Conservation (phyloP, 2,797 vertebrate species). For the Ctenopoma kingsleyae region DNA sequence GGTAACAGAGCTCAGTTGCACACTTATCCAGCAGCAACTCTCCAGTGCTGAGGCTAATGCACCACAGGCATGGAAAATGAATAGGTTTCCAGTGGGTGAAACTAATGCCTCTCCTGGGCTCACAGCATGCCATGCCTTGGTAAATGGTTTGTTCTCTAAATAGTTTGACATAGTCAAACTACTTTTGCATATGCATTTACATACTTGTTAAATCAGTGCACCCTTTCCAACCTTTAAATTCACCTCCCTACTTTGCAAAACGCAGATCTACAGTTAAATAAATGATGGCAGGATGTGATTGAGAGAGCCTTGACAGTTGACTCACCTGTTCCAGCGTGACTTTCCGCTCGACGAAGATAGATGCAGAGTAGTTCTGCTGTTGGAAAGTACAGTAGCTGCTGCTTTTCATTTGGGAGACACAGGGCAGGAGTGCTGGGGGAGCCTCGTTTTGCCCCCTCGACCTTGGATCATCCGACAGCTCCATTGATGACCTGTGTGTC, state of each 20-base stretch:
- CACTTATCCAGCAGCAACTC: slow-evolving; percentile 27
- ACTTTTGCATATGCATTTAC: no score
- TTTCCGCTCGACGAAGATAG: slow-evolving; percentile 87
- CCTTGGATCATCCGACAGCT: slow-evolving; percentile 89
- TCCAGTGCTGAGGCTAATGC: slow-evolving; percentile 35
- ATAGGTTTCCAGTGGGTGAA: slow-evolving; percentile 26
- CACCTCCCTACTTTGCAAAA: slow-evolving; percentile 2
- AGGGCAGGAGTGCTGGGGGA: slow-evolving; percentile 72
- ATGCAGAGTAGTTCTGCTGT: slow-evolving; percentile 90
- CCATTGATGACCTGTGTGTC: slow-evolving; percentile 74
- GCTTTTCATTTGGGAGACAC: slow-evolving; percentile 83
- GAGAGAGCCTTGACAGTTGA: slow-evolving; percentile 14
- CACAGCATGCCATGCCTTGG: not conserved
- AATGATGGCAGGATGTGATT: slow-evolving; percentile 1
- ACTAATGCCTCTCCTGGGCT: slow-evolving; percentile 12
- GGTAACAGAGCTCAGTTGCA: slow-evolving; percentile 48
- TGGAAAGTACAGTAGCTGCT: slow-evolving; percentile 88
- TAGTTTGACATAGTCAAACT: not conserved
- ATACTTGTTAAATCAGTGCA: not conserved
- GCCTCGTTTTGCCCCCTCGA: slow-evolving; percentile 78
- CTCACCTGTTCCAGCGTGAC: slow-evolving; percentile 91
- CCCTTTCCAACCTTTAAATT: not conserved
- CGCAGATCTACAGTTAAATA: not conserved
- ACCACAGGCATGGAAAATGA: slow-evolving; percentile 36
- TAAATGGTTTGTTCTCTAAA: not conserved